Conservation (phyloP, 2,113 vertebrate genomes). For the Micronisus gabar region DNA sequence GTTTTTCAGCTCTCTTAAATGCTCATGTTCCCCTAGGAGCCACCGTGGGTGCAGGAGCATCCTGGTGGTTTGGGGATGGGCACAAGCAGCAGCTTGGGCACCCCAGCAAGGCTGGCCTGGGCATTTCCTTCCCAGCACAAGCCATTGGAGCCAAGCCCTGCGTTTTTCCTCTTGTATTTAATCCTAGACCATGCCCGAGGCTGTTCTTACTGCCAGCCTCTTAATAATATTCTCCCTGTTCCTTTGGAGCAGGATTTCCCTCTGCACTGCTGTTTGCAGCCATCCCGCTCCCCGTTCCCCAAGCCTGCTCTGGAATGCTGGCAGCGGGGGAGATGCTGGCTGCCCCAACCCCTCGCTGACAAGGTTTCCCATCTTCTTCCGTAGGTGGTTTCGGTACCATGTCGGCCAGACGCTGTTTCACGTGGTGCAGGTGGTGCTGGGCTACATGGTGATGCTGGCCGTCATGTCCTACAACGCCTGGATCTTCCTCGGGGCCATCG, state of each 20-base stretch:
- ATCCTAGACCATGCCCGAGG: background rate
- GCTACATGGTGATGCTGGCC: constrained; percentile 92
- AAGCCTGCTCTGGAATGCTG: accelerated
- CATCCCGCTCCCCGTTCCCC: background rate
- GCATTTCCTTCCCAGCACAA: background rate
- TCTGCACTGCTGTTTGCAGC: background rate
- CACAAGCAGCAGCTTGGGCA: background rate
- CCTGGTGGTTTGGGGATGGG: accelerated
- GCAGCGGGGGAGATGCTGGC: accelerated
- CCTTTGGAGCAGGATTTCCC: background rate
- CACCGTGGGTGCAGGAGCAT: background rate
- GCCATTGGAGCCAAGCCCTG: background rate
- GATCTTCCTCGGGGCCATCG: constrained; percentile 89
- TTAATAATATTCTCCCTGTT: accelerated
- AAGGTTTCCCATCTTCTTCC: background rate
- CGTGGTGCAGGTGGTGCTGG: constrained; percentile 84
- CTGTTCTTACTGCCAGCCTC: background rate
- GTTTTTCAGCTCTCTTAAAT: background rate
- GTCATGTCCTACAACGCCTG: constrained; percentile 96
- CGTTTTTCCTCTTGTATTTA: background rate
- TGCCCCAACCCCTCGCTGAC: background rate
- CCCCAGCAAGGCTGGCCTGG: background rate
- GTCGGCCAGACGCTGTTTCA: constrained; percentile 81
- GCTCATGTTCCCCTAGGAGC: background rate
- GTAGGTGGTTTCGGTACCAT: constrained; percentile 78